Conservation (phyloP, 1,140 invertebrate genomes). For the Tetramorium alpestre region DNA sequence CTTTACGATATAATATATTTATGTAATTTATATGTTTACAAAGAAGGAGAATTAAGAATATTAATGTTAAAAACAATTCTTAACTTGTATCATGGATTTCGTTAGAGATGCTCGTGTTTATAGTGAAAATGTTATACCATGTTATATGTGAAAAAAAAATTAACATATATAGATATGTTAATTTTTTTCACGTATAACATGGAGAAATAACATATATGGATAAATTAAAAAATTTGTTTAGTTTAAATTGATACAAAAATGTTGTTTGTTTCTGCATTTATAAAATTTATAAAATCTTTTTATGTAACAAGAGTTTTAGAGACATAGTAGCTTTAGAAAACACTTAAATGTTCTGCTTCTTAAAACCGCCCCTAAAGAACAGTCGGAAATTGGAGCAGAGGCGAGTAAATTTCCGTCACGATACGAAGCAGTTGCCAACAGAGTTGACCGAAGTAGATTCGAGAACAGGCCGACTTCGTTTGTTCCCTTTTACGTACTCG, state of each 20-base stretch:
- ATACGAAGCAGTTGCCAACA: background rate
- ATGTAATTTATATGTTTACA: background rate
- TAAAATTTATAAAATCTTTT: background rate
- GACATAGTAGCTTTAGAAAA: background rate
- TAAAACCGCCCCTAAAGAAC: background rate
- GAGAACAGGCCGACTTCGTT: background rate
- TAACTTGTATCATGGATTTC: background rate
- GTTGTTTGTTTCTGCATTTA: background rate
- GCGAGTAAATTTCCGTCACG: constrained; percentile 32
- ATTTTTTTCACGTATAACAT: too few species aligned
- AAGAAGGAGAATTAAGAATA: background rate
- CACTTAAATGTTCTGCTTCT: background rate
- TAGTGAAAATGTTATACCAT: background rate
- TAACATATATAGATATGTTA: background rate
- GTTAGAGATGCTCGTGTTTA: background rate
- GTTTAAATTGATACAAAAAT: background rate
- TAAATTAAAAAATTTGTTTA: background rate
- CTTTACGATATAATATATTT: background rate
- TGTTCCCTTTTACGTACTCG: constrained; percentile 42
- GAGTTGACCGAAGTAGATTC: background rate
- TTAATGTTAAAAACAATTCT: background rate
- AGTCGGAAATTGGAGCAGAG: background rate
- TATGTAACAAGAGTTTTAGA: background rate
- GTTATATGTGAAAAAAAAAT: background rate
- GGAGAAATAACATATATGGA: background rate